Percentiles rank a stretch among this genome's conserved stretches.
Conservation (phyloP, 2,888 invertebrate genomes). For the Acrobasis suavella region DNA sequence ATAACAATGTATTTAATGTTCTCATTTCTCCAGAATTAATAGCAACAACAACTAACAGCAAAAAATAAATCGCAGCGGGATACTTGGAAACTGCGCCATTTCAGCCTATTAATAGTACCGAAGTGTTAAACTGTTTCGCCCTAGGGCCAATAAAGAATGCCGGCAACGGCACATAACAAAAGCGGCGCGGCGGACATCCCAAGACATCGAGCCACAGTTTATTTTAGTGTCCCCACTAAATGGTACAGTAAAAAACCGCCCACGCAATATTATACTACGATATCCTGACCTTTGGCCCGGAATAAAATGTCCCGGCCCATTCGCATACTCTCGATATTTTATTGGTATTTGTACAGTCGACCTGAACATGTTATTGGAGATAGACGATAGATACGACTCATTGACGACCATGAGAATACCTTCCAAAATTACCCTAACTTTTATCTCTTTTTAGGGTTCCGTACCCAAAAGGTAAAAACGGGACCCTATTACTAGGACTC, state of each 20-base stretch:
- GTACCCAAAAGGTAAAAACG: too few species aligned
- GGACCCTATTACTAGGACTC: too few species aligned
- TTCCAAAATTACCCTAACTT: conserved; percentile 20
- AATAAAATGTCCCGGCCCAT: conserved; percentile 44
- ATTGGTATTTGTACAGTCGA: conserved; percentile 33
- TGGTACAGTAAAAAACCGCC: conserved; percentile 75
- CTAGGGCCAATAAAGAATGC: conserved; percentile 62
- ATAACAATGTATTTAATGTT: not conserved
- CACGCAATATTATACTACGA: conserved; percentile 69
- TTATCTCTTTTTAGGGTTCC: too few species aligned
- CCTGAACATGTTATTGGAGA: conserved; percentile 1
- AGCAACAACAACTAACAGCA: not conserved
- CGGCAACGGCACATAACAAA: conserved; percentile 60
- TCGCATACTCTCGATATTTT: conserved; percentile 38
- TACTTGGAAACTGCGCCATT: conserved; percentile 9
- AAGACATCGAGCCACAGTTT: conserved; percentile 67
- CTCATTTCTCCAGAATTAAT: not conserved
- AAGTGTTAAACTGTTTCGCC: conserved; percentile 61
- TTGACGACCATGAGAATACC: too few species aligned
- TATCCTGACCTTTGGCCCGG: conserved; percentile 74
- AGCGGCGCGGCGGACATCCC: conserved; percentile 56
- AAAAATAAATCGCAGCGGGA: conserved; percentile 14
- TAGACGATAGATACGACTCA: too few species aligned
- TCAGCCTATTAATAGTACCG: conserved; percentile 45
- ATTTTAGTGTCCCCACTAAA: conserved; percentile 73